phyloP scores from a whole-genome alignment of 2,888 invertebrate genomes.

The Tetragnatha montana region DNA sequence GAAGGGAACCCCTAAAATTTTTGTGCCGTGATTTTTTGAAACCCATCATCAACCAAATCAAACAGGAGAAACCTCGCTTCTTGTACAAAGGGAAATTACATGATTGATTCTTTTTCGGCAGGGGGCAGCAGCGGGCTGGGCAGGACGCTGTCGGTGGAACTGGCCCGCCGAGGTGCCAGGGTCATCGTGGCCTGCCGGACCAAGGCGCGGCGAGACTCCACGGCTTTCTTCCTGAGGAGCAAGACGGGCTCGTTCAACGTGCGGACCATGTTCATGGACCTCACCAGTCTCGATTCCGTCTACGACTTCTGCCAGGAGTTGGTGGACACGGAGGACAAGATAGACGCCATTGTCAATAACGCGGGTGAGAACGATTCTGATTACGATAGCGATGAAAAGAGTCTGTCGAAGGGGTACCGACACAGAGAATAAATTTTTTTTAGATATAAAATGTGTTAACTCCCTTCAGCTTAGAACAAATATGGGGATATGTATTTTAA shows the following conservation, averaged over 20 bases:
- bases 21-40: too few relatives aligned
- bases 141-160: conserved; percentile 72
- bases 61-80: too few relatives aligned
- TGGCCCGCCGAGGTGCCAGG: conserved; percentile 74
- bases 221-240: conserved; percentile 74
- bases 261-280: conserved; percentile 74
- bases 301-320: conserved; percentile 75
- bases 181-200: conserved; percentile 76
- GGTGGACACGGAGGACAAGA: conserved; percentile 73
- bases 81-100: too few relatives aligned
- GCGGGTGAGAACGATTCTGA: conserved; percentile 74
- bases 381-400: not conserved
- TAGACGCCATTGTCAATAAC: conserved; percentile 76
- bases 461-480: not conserved
- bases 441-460: not conserved
- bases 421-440: not conserved
- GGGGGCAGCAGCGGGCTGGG: conserved; percentile 73
- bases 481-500: not conserved
- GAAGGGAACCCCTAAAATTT: too few relatives aligned
- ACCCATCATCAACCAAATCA: too few relatives aligned
- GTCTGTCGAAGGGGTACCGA: not conserved
- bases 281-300: conserved; percentile 75
- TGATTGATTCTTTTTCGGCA: conserved; percentile 7
- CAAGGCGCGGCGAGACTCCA: conserved; percentile 75
- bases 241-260: conserved; percentile 75